Evolutionary conservation across 2,113 vertebrate species (phyloP).

Genomic region (Callithrix jacchus): DNA sequence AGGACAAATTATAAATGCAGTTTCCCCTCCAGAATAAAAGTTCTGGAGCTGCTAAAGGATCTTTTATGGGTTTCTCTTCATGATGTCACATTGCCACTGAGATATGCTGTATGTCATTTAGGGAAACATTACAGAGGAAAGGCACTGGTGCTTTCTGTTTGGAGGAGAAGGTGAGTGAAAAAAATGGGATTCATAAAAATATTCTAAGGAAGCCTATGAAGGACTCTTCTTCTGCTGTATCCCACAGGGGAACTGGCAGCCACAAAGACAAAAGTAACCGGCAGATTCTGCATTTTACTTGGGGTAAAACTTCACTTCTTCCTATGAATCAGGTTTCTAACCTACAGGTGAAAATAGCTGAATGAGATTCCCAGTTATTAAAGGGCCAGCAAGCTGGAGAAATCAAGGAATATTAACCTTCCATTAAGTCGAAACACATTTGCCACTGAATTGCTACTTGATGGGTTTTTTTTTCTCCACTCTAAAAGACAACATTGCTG

Average conservation of each 20-base stretch:
- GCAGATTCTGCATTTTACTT: background rate
- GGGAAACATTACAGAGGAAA: background rate
- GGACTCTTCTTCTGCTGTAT: background rate
- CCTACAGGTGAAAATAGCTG: slow-evolving; percentile 47
- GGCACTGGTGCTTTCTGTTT: background rate
- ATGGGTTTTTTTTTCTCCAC: background rate
- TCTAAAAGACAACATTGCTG: slow-evolving; percentile 55
- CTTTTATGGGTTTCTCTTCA: slow-evolving; percentile 58
- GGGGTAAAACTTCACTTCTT: slow-evolving; percentile 27
- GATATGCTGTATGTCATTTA: background rate
- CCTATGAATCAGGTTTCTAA: slow-evolving; percentile 38
- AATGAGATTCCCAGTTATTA: slow-evolving; percentile 14
- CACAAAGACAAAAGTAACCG: slow-evolving; percentile 33
- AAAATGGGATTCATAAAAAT: background rate
- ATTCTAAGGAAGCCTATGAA: background rate
- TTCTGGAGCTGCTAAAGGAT: slow-evolving; percentile 64
- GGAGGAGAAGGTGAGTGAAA: background rate
- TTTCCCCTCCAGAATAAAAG: slow-evolving; percentile 63
- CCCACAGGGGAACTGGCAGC: slow-evolving; percentile 23
- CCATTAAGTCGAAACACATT: slow-evolving; percentile 53
- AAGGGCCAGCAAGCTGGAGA: background rate
- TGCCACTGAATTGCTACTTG: slow-evolving; percentile 41
- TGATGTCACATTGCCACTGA: slow-evolving; percentile 40
- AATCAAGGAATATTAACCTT: slow-evolving; percentile 69
- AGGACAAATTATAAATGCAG: slow-evolving; percentile 62